Base-by-base conservation (phyloP, 2,888 invertebrate genomes). In the Hyppa rectilinea region DNA sequence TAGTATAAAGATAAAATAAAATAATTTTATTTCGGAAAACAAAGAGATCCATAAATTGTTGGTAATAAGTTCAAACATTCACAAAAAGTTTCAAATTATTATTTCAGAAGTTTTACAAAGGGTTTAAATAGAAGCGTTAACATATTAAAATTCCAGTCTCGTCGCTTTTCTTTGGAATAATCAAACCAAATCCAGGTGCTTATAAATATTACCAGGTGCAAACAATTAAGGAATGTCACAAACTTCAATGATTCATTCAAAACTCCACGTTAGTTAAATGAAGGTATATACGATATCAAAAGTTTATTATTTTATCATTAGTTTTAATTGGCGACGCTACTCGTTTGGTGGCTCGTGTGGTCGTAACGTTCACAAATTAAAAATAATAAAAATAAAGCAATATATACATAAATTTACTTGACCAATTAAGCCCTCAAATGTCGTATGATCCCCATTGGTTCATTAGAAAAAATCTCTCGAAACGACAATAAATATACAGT, bases 231-330 rank as follows among this genome's bases (percentile, higher is more conserved):
- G 40, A 31, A 81, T 75, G 52, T 78, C n/a, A 26, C 59, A 23
- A 84, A 84, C 83, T 82, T 81, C 14, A 17, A 63, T 66, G 78
- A 80, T 82, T 78, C 69, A 84, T 78, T 75, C 56, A n/a, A 66
- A 72, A 74, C 82, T 74, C 58, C 58, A 70, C 61, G 69, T 55
- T 62, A 38, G 50, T 73, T 75, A 58, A 50, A 60, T 58, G 23
- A 47, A 66, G 40, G 60, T 59, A 72, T 47, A 52, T 61, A 69
- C n/a, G 71, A 29, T 53, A 58, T 70, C 40, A 38, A 67, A 71
- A 77, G 50, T 77, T 72, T 12, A 55, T 60, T 74, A 7, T 71
- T 71, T 61, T 65, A 53, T 65, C 34, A 70, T 67, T 34, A 45
- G 50, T 79, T 76, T 45, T 63, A 70, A 79, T 70, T 79, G 61